phyloP scores from a whole-genome alignment of 2,797 vertebrate genomes.

The Gymnothorax javanicus region DNA sequence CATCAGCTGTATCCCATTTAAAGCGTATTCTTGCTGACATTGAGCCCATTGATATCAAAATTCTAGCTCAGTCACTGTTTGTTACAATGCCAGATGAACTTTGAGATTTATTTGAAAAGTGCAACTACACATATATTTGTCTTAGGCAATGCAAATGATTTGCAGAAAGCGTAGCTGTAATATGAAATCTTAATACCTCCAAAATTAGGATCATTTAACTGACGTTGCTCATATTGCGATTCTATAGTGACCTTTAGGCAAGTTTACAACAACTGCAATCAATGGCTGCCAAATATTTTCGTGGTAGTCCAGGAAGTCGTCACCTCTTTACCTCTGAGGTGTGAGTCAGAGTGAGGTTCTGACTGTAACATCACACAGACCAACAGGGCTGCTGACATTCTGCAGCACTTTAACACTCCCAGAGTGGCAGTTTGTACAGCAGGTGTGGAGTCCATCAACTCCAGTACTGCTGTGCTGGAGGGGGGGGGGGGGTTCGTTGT shows the following conservation, averaged over 20 bases:
- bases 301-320: not conserved
- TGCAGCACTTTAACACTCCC: not conserved
- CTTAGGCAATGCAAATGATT: not conserved
- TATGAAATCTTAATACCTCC: not conserved
- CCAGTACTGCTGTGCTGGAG: not conserved
- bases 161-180: not conserved
- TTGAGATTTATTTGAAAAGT: not conserved
- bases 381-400: not conserved
- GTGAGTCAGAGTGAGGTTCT: not conserved
- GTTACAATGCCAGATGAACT: not conserved
- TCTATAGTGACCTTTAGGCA: not conserved
- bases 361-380: not conserved
- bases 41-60: not conserved
- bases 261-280: not conserved
- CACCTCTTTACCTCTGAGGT: not conserved
- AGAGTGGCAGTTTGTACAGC: not conserved
- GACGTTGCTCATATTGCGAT: not conserved
- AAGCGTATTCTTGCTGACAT: not conserved
- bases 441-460: not conserved
- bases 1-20: not conserved
- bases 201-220: not conserved
- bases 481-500: not conserved
- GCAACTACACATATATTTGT: not conserved
- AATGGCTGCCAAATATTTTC: not conserved
- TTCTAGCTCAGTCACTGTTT: not conserved